Conservation (phyloP, 2,113 vertebrate genomes). For the Ceyx cyanopectus region DNA sequence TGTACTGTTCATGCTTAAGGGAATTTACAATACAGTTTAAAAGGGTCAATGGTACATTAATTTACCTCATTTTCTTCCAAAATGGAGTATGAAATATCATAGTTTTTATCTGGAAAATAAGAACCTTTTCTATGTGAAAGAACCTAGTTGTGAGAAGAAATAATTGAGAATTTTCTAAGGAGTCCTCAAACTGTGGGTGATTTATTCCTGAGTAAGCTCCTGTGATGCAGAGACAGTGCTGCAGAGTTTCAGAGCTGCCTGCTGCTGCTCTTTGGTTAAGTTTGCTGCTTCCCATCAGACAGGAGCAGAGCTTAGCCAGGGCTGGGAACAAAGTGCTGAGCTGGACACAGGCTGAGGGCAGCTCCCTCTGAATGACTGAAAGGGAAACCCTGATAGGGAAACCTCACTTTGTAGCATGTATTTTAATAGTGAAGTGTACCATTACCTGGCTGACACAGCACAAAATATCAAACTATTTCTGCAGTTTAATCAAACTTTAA, state of each 20-base stretch:
- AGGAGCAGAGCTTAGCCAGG: not conserved
- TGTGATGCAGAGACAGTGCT: not conserved
- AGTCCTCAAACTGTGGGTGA: not conserved
- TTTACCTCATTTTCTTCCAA: not conserved
- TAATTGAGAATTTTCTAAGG: not conserved
- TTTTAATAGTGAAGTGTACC: not conserved
- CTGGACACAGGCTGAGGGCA: too few species aligned
- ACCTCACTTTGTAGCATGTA: not conserved
- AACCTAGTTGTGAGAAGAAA: not conserved
- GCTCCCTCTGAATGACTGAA: not conserved
- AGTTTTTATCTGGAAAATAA: not conserved
- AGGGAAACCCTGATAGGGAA: not conserved
- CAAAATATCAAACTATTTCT: not conserved
- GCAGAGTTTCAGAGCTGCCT: not conserved
- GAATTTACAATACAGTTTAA: not conserved
- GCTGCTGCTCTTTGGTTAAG: too few species aligned
- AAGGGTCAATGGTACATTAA: not conserved
- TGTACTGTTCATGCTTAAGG: not conserved
- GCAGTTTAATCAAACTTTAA: not conserved
- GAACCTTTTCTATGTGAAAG: not conserved
- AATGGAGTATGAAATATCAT: not conserved
- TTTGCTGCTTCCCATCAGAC: not conserved
- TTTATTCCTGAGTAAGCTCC: not conserved
- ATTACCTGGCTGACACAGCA: not conserved
- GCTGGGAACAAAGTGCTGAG: not conserved